phyloP scores from a whole-genome alignment of 2,888 invertebrate species.

The Crepidodera aurea region DNA sequence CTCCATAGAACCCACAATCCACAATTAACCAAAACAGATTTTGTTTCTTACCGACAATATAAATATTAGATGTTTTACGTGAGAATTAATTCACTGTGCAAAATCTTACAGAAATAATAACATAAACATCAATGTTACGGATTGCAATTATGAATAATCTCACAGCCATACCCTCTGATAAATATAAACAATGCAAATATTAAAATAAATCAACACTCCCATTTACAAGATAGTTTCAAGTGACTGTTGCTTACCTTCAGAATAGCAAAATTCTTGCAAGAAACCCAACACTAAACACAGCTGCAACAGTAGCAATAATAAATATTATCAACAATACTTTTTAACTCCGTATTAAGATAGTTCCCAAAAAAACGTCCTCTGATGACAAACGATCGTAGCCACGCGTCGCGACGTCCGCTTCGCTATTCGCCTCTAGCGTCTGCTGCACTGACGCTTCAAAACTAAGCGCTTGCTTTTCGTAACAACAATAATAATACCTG shows the following conservation, averaged over 20 bases:
- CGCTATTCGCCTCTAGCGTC: constrained; percentile 31
- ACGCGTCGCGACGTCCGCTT: constrained; percentile 35
- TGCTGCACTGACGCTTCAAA: constrained; percentile 30
- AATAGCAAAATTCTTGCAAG: constrained; percentile 13
- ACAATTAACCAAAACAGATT: too few species aligned
- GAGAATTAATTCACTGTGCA: too few species aligned
- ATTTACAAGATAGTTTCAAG: constrained; percentile 24
- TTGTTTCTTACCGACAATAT: too few species aligned
- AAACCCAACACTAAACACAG: constrained; percentile 27
- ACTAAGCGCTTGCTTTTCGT: constrained; percentile 33
- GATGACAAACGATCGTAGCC: constrained; percentile 8
- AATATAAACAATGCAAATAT: constrained; percentile 30
- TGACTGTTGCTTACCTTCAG: constrained; percentile 40
- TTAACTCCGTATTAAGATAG: background rate
- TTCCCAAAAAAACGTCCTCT: constrained; percentile 16
- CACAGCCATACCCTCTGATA: constrained; percentile 15
- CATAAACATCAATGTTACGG: background rate
- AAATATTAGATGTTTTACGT: too few species aligned
- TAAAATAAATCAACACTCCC: constrained; percentile 36
- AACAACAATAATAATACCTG: constrained; percentile 37
- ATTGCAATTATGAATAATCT: constrained; percentile 11
- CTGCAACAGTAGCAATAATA: constrained; percentile 3
- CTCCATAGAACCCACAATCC: too few species aligned
- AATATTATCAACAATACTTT: background rate
- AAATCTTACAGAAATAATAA: too few species aligned